phyloP scores from a whole-genome alignment of 2,888 invertebrate species.

The Silvanus unidentatus region DNA sequence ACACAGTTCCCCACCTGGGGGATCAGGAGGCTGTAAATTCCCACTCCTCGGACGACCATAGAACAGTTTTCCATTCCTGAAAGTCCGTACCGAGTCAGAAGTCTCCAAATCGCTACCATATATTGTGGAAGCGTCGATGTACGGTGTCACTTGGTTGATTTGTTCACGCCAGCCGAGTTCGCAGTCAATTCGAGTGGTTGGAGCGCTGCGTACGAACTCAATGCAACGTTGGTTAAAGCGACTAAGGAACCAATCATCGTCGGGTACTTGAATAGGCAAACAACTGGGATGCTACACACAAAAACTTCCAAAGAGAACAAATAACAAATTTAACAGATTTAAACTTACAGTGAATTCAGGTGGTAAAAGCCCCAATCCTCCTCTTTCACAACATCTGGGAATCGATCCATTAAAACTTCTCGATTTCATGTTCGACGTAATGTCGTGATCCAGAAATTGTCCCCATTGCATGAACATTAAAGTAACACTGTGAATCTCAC shows the following conservation, averaged over 20 bases:
- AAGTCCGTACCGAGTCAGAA: slow-evolving; percentile 67
- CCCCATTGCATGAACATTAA: slow-evolving; percentile 89
- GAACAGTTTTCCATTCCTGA: slow-evolving; percentile 57
- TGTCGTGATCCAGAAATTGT: slow-evolving; percentile 83
- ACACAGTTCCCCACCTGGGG: slow-evolving; percentile 61
- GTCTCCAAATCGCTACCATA: slow-evolving; percentile 72
- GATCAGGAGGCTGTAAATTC: slow-evolving; percentile 50
- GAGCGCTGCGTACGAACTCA: slow-evolving; percentile 77
- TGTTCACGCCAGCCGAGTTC: slow-evolving; percentile 78
- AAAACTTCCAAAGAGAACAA: background rate
- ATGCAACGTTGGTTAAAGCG: slow-evolving; percentile 67
- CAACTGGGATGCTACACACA: slow-evolving; percentile 72
- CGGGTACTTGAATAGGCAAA: slow-evolving; percentile 69
- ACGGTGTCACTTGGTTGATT: slow-evolving; percentile 78
- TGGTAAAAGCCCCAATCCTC: slow-evolving; percentile 56
- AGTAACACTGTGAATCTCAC: slow-evolving; percentile 62
- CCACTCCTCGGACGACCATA: slow-evolving; percentile 49
- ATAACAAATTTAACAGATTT: too few species aligned
- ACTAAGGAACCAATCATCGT: slow-evolving; percentile 67
- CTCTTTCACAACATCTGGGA: slow-evolving; percentile 67
- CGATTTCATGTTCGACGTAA: slow-evolving; percentile 73
- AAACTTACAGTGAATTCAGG: slow-evolving; percentile 56
- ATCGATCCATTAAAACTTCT: slow-evolving; percentile 72
- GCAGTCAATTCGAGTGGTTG: slow-evolving; percentile 74
- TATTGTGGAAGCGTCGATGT: slow-evolving; percentile 73